These are phyloP conservation scores for Luperina nickerlii DNA, from an alignment of 2,888 invertebrate genomes.

Conservation along the genomic window DNA sequence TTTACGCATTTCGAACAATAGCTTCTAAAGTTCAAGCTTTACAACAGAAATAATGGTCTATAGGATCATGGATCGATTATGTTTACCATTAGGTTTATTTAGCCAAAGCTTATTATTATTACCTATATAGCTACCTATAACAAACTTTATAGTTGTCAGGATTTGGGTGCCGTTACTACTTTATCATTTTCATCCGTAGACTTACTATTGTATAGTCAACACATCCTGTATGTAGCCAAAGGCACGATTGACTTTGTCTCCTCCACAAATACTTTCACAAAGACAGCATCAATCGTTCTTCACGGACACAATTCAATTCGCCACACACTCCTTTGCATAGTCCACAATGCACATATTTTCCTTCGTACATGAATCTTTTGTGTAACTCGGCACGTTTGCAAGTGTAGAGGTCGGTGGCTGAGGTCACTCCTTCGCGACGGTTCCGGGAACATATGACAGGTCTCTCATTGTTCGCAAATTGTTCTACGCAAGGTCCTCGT, in stretches of 20 bases:
- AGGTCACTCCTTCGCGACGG: conserved; percentile 80
- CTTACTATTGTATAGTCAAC: neutral
- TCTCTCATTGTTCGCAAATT: conserved; percentile 86
- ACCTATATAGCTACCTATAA: neutral
- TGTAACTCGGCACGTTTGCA: conserved; percentile 63
- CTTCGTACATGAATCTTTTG: conserved; percentile 61
- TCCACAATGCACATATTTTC: conserved; percentile 55
- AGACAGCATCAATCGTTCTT: conserved; percentile 23
- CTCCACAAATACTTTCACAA: conserved; percentile 26
- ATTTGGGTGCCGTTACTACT: conserved; percentile 1
- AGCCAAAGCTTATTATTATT: conserved; percentile 5
- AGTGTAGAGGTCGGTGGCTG: conserved; percentile 77
- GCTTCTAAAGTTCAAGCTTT: conserved; percentile 49
- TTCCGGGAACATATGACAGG: conserved; percentile 87
- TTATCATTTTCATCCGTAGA: neutral
- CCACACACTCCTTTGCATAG: conserved; percentile 41
- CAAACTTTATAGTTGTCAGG: conserved; percentile 2
- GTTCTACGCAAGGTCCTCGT: conserved; percentile 83
- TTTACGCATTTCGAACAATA: conserved; percentile 53
- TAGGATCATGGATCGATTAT: conserved; percentile 42
- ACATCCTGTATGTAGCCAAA: neutral
- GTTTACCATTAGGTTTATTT: conserved; percentile 18
- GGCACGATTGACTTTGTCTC: conserved; percentile 4
- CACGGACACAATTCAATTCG: conserved; percentile 44
- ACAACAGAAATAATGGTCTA: conserved; percentile 49